phyloP scores from a whole-genome alignment of 2,113 vertebrate genomes.

The Amazona guildingii region DNA sequence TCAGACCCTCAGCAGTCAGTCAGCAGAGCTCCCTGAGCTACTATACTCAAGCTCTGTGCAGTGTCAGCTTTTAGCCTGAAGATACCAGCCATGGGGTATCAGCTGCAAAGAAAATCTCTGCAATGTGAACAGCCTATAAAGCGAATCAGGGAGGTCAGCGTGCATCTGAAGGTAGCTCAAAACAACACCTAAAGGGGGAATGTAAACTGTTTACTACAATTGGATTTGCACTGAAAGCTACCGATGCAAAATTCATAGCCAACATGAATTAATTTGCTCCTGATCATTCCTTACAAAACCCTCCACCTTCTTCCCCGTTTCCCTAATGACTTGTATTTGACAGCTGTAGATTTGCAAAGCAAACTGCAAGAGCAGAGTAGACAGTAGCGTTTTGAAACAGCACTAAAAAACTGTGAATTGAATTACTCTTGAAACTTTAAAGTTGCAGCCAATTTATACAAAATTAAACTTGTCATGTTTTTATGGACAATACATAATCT shows the following conservation, averaged over 20 bases:
- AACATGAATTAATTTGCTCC: conserved; percentile 10
- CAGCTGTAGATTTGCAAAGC: conserved; percentile 12
- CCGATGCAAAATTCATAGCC: conserved; percentile 11
- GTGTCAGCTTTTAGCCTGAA: not conserved
- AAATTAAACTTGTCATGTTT: not conserved
- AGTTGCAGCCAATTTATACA: not conserved
- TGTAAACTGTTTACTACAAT: not conserved
- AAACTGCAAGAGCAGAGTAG: not conserved
- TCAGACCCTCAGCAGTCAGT: not conserved
- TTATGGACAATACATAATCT: not conserved
- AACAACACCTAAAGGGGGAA: conserved; percentile 4
- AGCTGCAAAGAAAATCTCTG: not conserved
- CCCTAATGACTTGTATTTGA: not conserved
- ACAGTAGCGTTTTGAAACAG: not conserved
- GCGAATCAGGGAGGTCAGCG: not conserved
- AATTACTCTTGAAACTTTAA: conserved; percentile 1
- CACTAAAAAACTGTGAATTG: not conserved
- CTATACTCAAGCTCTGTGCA: not conserved
- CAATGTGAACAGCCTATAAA: not conserved
- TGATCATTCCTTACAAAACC: not conserved
- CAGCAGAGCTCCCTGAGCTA: not conserved
- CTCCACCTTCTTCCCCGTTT: not conserved
- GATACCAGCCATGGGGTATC: not conserved
- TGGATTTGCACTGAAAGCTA: not conserved
- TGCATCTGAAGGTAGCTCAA: not conserved